Percentiles rank a stretch among this genome's conserved stretches.
Evolutionary conservation across 2,797 vertebrate species (phyloP).

Genomic region (Sardinella longiceps): DNA sequence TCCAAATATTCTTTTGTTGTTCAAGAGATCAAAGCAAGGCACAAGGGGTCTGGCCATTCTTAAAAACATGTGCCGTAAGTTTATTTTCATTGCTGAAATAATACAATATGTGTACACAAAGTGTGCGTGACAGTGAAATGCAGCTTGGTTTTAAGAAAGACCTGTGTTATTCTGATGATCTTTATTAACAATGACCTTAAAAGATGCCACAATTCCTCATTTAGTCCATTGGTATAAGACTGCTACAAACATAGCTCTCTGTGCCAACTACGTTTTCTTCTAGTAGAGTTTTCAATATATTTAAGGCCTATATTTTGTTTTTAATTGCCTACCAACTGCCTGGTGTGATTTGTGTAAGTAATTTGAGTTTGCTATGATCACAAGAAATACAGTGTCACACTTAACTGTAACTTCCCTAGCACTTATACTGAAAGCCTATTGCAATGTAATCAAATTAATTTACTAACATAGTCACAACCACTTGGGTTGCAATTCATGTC

Average conservation of each 20-base stretch:
- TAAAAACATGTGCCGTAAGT: not conserved
- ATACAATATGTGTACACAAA: slow-evolving; percentile 8
- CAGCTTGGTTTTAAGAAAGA: not conserved
- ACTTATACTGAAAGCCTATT: not conserved
- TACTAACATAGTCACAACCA: not conserved
- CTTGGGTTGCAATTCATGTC: not conserved
- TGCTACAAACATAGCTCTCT: not conserved
- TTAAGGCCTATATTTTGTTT: not conserved
- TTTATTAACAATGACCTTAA: not conserved
- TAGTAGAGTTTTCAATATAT: not conserved
- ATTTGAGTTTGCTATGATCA: not conserved
- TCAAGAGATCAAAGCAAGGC: not conserved
- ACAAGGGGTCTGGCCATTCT: not conserved
- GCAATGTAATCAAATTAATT: not conserved
- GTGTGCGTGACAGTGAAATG: not conserved
- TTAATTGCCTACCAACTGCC: not conserved
- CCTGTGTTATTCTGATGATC: not conserved
- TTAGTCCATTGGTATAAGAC: not conserved
- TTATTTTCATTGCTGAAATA: slow-evolving; percentile 14
- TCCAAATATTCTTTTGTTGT: slow-evolving; percentile 21
- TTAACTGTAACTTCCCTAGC: not conserved
- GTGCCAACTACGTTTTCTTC: not conserved
- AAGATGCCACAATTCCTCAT: not conserved
- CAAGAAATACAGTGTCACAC: not conserved
- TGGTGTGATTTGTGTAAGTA: not conserved